Evolutionary conservation across 2,888 invertebrate species (phyloP), one percentile per base, ranked within the genome.

Genomic region (Gryllus longicercus): DNA sequence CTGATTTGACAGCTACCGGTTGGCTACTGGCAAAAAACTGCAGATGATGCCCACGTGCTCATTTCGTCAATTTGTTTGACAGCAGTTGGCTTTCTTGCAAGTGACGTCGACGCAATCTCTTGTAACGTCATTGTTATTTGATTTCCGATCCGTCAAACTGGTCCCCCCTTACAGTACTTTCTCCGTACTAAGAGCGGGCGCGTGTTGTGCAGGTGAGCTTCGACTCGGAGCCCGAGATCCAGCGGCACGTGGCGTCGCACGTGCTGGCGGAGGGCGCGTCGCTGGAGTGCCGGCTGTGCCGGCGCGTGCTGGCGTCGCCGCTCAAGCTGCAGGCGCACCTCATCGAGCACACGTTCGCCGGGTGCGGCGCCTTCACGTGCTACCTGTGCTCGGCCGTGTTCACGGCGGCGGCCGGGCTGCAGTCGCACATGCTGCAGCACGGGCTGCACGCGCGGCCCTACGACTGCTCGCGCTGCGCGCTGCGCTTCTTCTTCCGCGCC

Each of bases 301-400:
- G 93, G 80, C 91, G 93, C 83, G 91, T 93, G 12, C 90, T 95
- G 76, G 92, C 94, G 76, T 93, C 95, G 2, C 93, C 95, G 0
- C 91, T 94, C 74, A 93, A 96, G 82, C 90, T 97, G 2, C 97
- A 96, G 86, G 92, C 93, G 81, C 97, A 97, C 86, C 89, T 97
- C 81, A 96, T 97, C 82, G 96, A 97, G 85, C 97, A 98, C 87
- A 96, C 95, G 0, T 97, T 96, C 85, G 94, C 94, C 50, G 96
- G 95, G 5, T 95, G 94, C 84, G 92, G 93, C 12, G 91, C 91
- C 63, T 95, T 94, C 86, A 93, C 93, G 5, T 97, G 97, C 87
- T 96, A 96, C 86, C 91, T 97, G 83, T 98, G 97, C 87, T 94
- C 94, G 12, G 92, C 95, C 0, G 92, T 95, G 1, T 97, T 96